Conservation (phyloP, 2,888 invertebrate genomes). For the Lycocerus yunnanus region DNA sequence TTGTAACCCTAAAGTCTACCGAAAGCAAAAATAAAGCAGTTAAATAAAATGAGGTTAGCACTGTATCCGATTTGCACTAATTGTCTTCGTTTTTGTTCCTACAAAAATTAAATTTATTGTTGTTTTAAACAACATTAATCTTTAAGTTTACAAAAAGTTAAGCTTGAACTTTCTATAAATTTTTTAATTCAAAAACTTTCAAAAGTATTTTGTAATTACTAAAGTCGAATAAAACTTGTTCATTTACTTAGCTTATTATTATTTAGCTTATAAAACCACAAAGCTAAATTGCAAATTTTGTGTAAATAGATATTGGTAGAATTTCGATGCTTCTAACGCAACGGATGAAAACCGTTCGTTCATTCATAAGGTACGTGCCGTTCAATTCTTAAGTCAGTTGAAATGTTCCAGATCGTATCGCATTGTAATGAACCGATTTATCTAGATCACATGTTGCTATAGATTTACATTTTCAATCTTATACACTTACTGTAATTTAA, state of each 20-base stretch:
- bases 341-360: slow-evolving; percentile 17
- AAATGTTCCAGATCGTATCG: slow-evolving; percentile 38
- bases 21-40: slow-evolving; percentile 36
- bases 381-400: slow-evolving; percentile 32
- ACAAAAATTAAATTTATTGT: slow-evolving; percentile 6
- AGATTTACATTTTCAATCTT: slow-evolving; percentile 41
- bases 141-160: not conserved
- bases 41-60: slow-evolving; percentile 23
- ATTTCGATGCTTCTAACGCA: not conserved
- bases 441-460: slow-evolving; percentile 44
- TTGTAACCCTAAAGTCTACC: slow-evolving; percentile 41
- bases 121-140: slow-evolving; percentile 1
- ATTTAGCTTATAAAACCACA: not conserved
- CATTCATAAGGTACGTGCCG: slow-evolving; percentile 22
- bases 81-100: slow-evolving; percentile 10
- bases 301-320: not conserved
- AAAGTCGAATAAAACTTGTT: not conserved
- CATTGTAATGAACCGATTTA: slow-evolving; percentile 44
- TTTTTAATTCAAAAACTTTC: not conserved
- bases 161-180: not conserved
- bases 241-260: too few relatives aligned
- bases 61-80: slow-evolving; percentile 25
- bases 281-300: not conserved
- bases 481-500: slow-evolving; percentile 39
- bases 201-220: not conserved